Conservation (phyloP, 2,797 vertebrate genomes). For the Tenualosa thibaudeaui region DNA sequence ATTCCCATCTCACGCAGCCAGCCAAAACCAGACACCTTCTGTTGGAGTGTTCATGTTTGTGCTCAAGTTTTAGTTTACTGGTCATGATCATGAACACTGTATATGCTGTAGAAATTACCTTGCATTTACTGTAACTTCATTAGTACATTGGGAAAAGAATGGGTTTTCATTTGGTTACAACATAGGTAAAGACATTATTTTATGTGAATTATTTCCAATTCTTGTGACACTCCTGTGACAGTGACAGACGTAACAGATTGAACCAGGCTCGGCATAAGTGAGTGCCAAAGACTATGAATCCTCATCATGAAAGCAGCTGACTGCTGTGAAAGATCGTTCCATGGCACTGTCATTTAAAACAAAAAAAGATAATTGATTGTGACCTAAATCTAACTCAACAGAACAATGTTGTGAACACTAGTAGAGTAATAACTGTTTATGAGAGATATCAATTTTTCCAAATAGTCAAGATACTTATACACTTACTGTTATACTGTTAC, state of each 20-base stretch:
- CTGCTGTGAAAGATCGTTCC: not conserved
- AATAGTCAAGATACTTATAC: no score
- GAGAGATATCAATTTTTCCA: no score
- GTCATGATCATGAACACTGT: not conserved
- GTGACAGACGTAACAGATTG: not conserved
- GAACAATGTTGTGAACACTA: no score
- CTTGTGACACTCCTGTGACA: no score
- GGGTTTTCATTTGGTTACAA: not conserved
- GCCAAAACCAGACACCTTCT: not conserved
- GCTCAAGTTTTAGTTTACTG: not conserved
- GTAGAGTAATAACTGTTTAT: no score
- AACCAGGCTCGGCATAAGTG: not conserved
- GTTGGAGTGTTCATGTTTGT: constrained; percentile 16
- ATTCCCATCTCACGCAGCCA: constrained; percentile 28
- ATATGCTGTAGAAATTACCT: not conserved
- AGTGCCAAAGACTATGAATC: not conserved
- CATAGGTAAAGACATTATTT: not conserved
- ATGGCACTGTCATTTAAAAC: not conserved
- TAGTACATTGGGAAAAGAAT: no score
- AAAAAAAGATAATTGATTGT: not conserved
- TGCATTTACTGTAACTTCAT: not conserved
- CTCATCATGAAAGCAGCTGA: no score
- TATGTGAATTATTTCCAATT: not conserved
- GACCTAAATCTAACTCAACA: no score
- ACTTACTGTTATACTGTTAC: no score